phyloP scores from a whole-genome alignment of 2,113 vertebrate genomes.

The Myanophis thanlyinensis region DNA sequence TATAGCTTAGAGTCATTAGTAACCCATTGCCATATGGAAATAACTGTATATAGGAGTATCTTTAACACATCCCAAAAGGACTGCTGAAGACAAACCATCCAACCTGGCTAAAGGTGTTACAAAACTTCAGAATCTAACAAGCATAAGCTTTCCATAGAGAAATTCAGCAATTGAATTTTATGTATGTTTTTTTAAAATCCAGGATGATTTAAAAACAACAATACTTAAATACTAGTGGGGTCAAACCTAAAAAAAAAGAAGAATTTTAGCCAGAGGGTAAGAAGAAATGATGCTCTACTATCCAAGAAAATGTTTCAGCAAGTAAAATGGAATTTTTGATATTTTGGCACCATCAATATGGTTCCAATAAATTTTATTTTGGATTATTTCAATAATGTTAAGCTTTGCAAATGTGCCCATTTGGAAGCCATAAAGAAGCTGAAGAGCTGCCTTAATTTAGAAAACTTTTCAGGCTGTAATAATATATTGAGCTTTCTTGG shows the following conservation, averaged over 20 bases:
- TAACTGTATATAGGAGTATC: not conserved
- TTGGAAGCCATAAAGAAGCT: not conserved
- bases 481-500: not conserved
- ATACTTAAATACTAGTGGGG: not conserved
- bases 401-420: not conserved
- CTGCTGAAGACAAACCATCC: not conserved
- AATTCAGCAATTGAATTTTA: not conserved
- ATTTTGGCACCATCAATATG: not conserved
- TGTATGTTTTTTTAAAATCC: not conserved
- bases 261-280: not conserved
- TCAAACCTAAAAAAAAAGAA: not conserved
- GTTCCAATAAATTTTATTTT: not conserved
- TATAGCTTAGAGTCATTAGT: not conserved
- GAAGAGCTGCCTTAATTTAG: not conserved
- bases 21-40: not conserved
- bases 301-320: not conserved
- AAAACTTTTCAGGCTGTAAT: too few relatives aligned
- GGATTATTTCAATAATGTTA: not conserved
- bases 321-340: not conserved
- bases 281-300: not conserved
- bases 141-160: not conserved
- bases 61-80: not conserved
- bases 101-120: not conserved
- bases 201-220: not conserved
- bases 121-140: not conserved